These are phyloP conservation scores for Ecliptopera silaceata DNA, from an alignment of 2,888 invertebrate genomes.

Conservation along the genomic window DNA sequence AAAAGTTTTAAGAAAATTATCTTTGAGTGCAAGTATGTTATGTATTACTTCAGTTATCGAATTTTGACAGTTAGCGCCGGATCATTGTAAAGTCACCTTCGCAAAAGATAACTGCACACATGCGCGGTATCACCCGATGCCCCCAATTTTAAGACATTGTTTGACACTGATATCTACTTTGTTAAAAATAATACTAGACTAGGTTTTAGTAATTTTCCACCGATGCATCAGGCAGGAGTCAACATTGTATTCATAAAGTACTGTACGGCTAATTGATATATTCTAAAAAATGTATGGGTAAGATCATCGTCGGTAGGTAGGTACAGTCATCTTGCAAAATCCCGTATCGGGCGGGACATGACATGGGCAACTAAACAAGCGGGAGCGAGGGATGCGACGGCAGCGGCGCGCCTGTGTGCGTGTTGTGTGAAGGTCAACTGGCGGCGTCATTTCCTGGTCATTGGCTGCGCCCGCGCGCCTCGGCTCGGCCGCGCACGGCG, in stretches of 20 bases:
- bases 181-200: slow-evolving; percentile 20
- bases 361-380: slow-evolving; percentile 24
- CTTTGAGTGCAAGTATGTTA: slow-evolving; percentile 1
- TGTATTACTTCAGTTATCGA: slow-evolving; percentile 23
- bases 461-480: slow-evolving; percentile 69
- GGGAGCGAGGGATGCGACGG: slow-evolving; percentile 52
- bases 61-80: slow-evolving; percentile 32
- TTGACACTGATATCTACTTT: slow-evolving; percentile 38
- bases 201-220: slow-evolving; percentile 22
- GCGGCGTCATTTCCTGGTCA: slow-evolving; percentile 83
- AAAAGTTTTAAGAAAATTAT: not conserved
- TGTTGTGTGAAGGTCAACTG: slow-evolving; percentile 72
- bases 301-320: too few relatives aligned
- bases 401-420: slow-evolving; percentile 42
- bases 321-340: slow-evolving; percentile 22
- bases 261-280: too few relatives aligned
- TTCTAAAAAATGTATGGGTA: too few relatives aligned
- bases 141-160: slow-evolving; percentile 26
- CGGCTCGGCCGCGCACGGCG: slow-evolving; percentile 40
- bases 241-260: not conserved
- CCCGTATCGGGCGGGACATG: slow-evolving; percentile 34
- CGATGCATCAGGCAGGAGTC: slow-evolving; percentile 4
- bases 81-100: slow-evolving; percentile 62
- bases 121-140: slow-evolving; percentile 16
- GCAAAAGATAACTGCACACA: slow-evolving; percentile 47